Percentiles rank a stretch among this genome's conserved stretches.
These are phyloP conservation scores for Nyctibius grandis DNA, from an alignment of 2,797 vertebrate genomes.

Conservation along the genomic window DNA sequence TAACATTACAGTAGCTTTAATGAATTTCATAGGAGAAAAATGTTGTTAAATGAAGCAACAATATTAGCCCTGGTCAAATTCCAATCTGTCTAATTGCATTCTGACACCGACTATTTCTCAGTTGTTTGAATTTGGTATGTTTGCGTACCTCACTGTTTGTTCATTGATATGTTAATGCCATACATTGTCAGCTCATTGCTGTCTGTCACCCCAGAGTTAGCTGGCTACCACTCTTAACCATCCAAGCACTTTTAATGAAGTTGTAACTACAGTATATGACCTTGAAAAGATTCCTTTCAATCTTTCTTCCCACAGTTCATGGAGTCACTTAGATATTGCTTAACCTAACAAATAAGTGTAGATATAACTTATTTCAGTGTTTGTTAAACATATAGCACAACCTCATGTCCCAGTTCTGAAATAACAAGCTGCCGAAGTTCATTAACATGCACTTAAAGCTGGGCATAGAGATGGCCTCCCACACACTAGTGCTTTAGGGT, in stretches of 20 bases:
- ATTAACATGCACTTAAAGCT: not conserved
- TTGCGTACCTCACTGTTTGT: not conserved
- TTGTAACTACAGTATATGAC: not conserved
- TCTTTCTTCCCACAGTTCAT: not conserved
- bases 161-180: not conserved
- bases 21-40: not conserved
- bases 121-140: not conserved
- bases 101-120: not conserved
- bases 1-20: not conserved
- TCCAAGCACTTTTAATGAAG: not conserved
- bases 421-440: not conserved
- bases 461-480: not conserved
- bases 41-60: not conserved
- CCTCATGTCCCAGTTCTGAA: not conserved
- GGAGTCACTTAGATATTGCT: not conserved
- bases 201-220: not conserved
- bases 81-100: not conserved
- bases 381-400: not conserved
- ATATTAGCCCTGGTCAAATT: not conserved
- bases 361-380: not conserved
- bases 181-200: not conserved
- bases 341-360: not conserved
- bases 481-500: not conserved
- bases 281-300: not conserved
- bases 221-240: not conserved